These are phyloP conservation scores for Deilephila elpenor DNA, from an alignment of 2,888 invertebrate species.

Conservation along the genomic window DNA sequence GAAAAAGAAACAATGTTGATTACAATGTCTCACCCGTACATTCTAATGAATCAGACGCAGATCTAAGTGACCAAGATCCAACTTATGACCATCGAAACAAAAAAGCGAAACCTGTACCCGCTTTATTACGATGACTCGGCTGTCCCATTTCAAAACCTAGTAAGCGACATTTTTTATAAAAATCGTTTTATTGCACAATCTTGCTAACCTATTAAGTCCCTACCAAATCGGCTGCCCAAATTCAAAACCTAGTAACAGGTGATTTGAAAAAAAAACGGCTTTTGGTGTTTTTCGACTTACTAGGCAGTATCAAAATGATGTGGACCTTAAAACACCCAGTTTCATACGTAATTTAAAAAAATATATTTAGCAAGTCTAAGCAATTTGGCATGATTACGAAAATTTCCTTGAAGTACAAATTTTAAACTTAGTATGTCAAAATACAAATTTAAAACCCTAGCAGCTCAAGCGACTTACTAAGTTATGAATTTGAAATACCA, in stretches of 20 bases:
- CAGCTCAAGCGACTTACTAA: slow-evolving; percentile 30
- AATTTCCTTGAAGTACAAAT: slow-evolving; percentile 32
- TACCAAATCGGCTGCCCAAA: slow-evolving; percentile 1
- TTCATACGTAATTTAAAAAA: slow-evolving; percentile 30
- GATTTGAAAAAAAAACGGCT: background rate
- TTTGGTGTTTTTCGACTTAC: slow-evolving; percentile 11
- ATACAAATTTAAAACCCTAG: slow-evolving; percentile 34
- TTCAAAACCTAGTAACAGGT: slow-evolving; percentile 2
- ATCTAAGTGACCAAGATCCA: too few relatives aligned
- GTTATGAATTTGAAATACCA: slow-evolving; percentile 33
- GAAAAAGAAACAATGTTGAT: too few relatives aligned
- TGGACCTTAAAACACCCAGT: slow-evolving; percentile 30
- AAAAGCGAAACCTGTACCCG: too few relatives aligned
- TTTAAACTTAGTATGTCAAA: slow-evolving; percentile 33
- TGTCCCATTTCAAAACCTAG: too few relatives aligned
- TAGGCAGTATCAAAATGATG: slow-evolving; percentile 7
- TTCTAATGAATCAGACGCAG: too few relatives aligned
- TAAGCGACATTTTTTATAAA: too few relatives aligned
- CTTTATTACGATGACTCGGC: too few relatives aligned
- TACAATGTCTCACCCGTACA: too few relatives aligned
- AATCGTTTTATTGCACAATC: too few relatives aligned
- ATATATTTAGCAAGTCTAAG: slow-evolving; percentile 29
- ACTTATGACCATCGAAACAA: too few relatives aligned
- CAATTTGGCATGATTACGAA: slow-evolving; percentile 32
- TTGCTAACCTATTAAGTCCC: too few relatives aligned